Evolutionary conservation across 2,797 vertebrate species (phyloP).

Genomic region (Hippopotamyrus pictus): DNA sequence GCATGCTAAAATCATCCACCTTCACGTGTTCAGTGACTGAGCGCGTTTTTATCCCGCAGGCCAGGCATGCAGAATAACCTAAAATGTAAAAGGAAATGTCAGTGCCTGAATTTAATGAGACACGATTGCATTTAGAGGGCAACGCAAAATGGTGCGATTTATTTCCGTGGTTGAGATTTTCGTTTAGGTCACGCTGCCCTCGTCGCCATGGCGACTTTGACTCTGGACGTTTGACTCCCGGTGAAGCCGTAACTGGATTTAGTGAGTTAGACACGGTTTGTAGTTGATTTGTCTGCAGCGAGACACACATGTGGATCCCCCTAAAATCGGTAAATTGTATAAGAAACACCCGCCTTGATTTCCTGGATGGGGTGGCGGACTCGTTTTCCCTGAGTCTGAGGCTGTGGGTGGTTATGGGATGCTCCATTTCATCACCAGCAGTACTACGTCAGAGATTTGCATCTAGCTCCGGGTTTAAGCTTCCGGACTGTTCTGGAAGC

Average conservation of each 20-base stretch:
- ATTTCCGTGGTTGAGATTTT: not conserved
- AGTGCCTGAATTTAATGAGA: conserved; percentile 2
- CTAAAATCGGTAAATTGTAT: not conserved
- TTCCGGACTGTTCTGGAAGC: not conserved
- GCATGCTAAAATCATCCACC: not conserved
- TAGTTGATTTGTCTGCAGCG: conserved; percentile 45
- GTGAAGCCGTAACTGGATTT: not conserved
- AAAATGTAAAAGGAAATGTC: not conserved
- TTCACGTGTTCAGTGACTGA: not conserved
- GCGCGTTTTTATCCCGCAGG: not conserved
- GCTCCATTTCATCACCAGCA: not conserved
- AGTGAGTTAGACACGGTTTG: not conserved
- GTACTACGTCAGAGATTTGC: not conserved
- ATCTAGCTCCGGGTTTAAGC: not conserved
- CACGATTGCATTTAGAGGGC: not conserved
- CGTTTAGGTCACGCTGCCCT: not conserved
- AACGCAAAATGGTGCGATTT: not conserved
- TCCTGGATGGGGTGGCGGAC: conserved; percentile 9
- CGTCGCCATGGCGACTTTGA: not conserved
- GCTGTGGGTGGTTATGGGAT: not conserved
- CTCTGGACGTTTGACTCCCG: not conserved
- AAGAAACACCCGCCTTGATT: not conserved
- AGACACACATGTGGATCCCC: conserved; percentile 38
- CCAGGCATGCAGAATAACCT: not conserved
- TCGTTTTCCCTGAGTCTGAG: not conserved